Conservation (phyloP, 2,888 invertebrate genomes). For the Drosophila mayaguana region DNA sequence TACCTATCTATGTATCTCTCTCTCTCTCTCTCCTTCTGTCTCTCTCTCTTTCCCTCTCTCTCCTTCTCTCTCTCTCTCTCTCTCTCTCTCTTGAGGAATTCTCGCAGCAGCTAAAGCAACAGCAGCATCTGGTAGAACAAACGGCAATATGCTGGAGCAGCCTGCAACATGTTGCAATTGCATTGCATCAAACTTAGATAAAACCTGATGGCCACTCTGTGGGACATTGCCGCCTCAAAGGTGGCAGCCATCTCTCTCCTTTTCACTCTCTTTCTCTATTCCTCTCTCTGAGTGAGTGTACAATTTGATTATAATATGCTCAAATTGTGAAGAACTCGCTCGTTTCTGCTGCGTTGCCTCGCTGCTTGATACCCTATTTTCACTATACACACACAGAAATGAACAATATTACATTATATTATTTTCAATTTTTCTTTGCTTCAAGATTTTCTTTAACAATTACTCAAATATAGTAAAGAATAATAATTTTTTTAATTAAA, state of each 20-base stretch:
- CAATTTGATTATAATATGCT: slow-evolving; percentile 1
- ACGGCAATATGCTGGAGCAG: slow-evolving; percentile 38
- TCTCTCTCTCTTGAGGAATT: slow-evolving; percentile 9
- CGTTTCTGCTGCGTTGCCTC: not conserved
- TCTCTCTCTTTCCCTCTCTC: not conserved
- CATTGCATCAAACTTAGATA: slow-evolving; percentile 43
- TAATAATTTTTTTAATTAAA: no score
- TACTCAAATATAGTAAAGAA: no score
- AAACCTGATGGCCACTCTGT: slow-evolving; percentile 38
- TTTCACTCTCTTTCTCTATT: not conserved
- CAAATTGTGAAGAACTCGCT: not conserved
- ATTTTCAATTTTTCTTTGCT: no score
- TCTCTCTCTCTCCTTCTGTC: not conserved
- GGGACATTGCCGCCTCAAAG: slow-evolving; percentile 1
- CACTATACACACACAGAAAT: no score
- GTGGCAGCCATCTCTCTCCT: slow-evolving; percentile 5
- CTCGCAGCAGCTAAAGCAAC: not conserved
- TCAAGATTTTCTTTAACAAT: no score
- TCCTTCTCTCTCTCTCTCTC: not conserved
- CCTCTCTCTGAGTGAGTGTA: not conserved
- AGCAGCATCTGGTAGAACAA: not conserved
- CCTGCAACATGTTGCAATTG: slow-evolving; percentile 47
- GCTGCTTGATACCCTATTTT: not conserved
- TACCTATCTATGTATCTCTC: not conserved
- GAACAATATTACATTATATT: no score